Base-by-base conservation (phyloP, 2,888 invertebrate species). In the Eristalis tenax region DNA sequence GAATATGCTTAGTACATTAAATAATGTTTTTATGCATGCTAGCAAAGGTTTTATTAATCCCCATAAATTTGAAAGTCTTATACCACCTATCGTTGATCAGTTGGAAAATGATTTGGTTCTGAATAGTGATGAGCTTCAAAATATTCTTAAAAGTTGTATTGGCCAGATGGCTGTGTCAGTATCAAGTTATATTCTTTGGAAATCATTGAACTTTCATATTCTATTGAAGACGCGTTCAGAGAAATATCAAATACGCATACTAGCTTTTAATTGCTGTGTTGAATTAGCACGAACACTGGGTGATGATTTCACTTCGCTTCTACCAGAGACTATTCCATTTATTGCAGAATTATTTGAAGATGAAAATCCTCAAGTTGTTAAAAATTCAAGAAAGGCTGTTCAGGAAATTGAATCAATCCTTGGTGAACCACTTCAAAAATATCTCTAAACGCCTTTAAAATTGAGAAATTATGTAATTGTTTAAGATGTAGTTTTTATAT, bases 281-380 rank as follows among this genome's bases (percentile, higher is more conserved):
- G 96, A 96, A 89, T 95, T 98, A 90, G 97, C 97, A 3, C 95
- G 95, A 66, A 97, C 97, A 91, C 94, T 99, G 1, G 98, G 97
- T 3, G 97, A 97, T 91, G 97, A 97, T 91, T 99, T 98, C 93
- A 94, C 98, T 89, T 96, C 97, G 0, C 94, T 99, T 0, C 93
- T 99, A 69, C 98, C 99, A 0, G 99, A 99, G 91, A 98, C 98
- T 4, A 96, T 99, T 85, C 98, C 98, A 0, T 98, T 98, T 94
- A 94, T 99, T 43, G 97, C 98, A 0, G 99, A 99, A 91, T 94
- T 99, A 18, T 94, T 99, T 89, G 99, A 99, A 94, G 98, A 98
- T 91, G 97, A 97, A 89, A 96, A 97, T 88, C 95, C 96, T 88
- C 94, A 94, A 40, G 98, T 98, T 43, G 98, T 98, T 91, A 94